Base-by-base conservation (phyloP, 2,113 vertebrate genomes). In the Dinomys branickii region DNA sequence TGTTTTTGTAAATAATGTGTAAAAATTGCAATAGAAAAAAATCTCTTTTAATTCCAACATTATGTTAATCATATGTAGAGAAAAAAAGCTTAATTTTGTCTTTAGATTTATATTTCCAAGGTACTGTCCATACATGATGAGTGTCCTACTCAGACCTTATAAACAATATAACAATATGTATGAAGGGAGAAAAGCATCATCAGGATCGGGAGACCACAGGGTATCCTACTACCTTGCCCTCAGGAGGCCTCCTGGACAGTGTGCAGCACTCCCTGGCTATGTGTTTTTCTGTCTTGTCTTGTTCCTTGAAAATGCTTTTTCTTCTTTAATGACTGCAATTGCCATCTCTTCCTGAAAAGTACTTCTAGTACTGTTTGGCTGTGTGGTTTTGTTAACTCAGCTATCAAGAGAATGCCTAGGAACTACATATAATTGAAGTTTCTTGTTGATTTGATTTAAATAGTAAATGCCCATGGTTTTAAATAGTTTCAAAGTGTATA, bases 401-500 rank as follows among this genome's bases (percentile, higher is more conserved):
- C 56, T 63, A 81, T 59, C 26, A 75, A 47, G 52, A 82, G 80
- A 78, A 94, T 85, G n/a, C 67, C 26, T 47, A 91, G 47, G 33
- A 33, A 89, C 78, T 86, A 90, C 91, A 14, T n/a, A 61, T 24
- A 81, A 44, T 61, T 44, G 77, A 92, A 44, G 8, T 73, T 94
- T 85, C 33, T 69, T 81, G 30, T 54, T 84, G 58, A 85, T 85
- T 82, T 89, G 67, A 73, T 61, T 89, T 73, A 91, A 91, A 44
- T 54, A 96, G 22, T 67, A 61, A 80, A 54, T 35, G 20, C 1
- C 6, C n/a, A 47, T 20, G 82, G n/a, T 65, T 92, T 85, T 81
- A 38, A 30, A 80, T 92, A 28, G 33, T 83, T 95, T 93, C n/a
- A 88, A 85, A 84, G 30, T 44, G 5, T 67, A 11, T 83, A 61